Evolutionary conservation across 37 sponge, comb jelly and placozoan species (phyloP).

Genomic region (Cladorhizidae sp.): DNA sequence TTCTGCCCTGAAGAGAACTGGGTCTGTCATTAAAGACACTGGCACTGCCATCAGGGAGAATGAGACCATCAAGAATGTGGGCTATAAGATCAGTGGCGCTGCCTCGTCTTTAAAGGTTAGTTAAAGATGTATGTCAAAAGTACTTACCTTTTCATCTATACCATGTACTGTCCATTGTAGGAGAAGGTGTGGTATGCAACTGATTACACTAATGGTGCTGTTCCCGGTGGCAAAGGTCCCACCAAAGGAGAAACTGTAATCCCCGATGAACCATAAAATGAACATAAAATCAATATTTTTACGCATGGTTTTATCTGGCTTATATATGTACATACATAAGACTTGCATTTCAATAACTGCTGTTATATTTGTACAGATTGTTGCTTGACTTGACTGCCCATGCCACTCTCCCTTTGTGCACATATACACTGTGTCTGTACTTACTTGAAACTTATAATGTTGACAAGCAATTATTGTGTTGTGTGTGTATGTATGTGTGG

Average conservation of each 20-base stretch:
- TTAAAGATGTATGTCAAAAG: not conserved
- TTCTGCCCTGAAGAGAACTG: conserved; percentile 57
- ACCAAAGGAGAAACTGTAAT: conserved; percentile 42
- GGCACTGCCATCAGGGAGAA: conserved; percentile 50
- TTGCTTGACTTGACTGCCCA: too few species aligned
- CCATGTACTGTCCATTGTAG: conserved; percentile 5
- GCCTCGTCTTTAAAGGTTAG: conserved; percentile 1
- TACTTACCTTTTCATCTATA: too few species aligned
- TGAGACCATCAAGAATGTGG: conserved; percentile 13
- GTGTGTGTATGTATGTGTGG: too few species aligned
- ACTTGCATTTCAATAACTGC: too few species aligned
- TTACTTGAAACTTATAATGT: too few species aligned
- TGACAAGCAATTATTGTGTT: too few species aligned
- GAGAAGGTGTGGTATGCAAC: conserved; percentile 29
- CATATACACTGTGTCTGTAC: too few species aligned
- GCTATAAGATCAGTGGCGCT: conserved; percentile 11
- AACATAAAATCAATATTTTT: not conserved
- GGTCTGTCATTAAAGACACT: conserved; percentile 60
- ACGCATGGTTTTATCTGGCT: too few species aligned
- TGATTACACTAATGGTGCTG: conserved; percentile 20
- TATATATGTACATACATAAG: too few species aligned
- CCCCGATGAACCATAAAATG: conserved; percentile 32
- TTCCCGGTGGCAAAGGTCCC: not conserved
- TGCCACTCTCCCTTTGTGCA: too few species aligned
- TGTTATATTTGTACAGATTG: too few species aligned